Base-by-base conservation (phyloP, 2,797 vertebrate genomes). In the Staurois parvus region DNA sequence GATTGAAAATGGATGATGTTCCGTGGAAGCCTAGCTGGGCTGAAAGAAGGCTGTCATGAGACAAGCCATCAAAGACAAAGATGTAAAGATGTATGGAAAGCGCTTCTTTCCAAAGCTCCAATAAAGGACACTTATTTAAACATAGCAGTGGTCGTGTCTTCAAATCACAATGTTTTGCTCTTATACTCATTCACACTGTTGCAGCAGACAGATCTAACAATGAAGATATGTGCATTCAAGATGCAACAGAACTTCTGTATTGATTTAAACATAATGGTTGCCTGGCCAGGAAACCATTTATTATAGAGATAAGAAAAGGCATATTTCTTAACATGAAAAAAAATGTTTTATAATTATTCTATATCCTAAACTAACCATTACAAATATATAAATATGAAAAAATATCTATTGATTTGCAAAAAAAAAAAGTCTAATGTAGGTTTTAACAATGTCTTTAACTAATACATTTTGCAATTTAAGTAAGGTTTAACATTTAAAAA, bases 41-140 rank as follows among this genome's bases (percentile, higher is more conserved):
- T 85, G 56, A 74, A 85, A 80, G 62, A 48, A 62, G 52, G 68
- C 83, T 77, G 45, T 56, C 76, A 66, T 70, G 64, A 59, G 83
- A 84, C 69, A 69, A 68, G 72, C 69, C 77, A 68, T 80, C 76
- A 85, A 85, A 85, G 29, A 28, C 12, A 79, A 80, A 79, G 52
- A 59, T 59, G 52, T 59, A 59, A 59, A 59, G 67, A 79, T 84
- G 76, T 72, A 84, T 84, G 34, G 84, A 80, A 75, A 80, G 64
- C 64, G 70, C 24, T 74, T 59, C 76, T 73, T 80, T 80, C 62
- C 80, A 68, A 72, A 34, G 40, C 56, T 56, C 29, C 24, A 64
- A 81, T 80, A 56, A 76, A 85, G 76, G 21, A 62, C 72, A 68
- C 69, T 72, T 72, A 72, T 84, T 84, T 84, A 84, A 84, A 32